Base-by-base conservation (phyloP, 37 sponge, comb jelly and placozoan species). In the Cliona cf. orientalis region DNA sequence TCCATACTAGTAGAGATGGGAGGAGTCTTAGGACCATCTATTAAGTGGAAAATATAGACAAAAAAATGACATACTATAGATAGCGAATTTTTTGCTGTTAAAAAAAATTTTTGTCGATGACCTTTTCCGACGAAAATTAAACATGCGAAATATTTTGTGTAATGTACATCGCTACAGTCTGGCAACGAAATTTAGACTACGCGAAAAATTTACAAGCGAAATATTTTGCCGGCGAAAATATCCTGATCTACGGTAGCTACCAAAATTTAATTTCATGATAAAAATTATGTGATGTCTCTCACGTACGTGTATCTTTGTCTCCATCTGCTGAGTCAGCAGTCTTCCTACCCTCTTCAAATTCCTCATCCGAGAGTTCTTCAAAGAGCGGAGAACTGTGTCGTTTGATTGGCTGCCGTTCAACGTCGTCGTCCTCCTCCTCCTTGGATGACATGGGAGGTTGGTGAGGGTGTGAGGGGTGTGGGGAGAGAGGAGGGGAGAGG, bases 291-390 rank as follows among this genome's bases (percentile, higher is more conserved):
- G n/a, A n/a, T n/a, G n/a, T n/a, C n/a, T n/a, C n/a, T n/a, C n/a
- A n/a, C n/a, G n/a, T n/a, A n/a, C n/a, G n/a, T 49, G 14, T 49
- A 49, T 9, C 53, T 19, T 49, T 49, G 53, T 49, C 14, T 9
- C 9, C 14, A 9, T 49, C 53, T 14, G 53, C 53, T 49, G 53
- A 19, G 9, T 9, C 53, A 49, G 53, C 53, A 19, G 53, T 66
- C 2, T 7, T 31, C 37, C 2, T 34, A 21, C 32, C 55, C 55
- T 49, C 73, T 12, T 74, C 78, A 76, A 90, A 85, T 43, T 66
- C 75, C 35, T 84, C 85, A 40, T 90, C 91, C 0, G 91, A 85
- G 37, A 90, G 75, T 19, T 85, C 85, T 11, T 90, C 85, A 84
- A 89, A 89, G 32, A 90, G 72, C 1, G 90, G 85, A 39, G 90